Evolutionary conservation across 2,888 invertebrate species (phyloP), one percentile per base, ranked within the genome.

Genomic region (Apeira syringaria): DNA sequence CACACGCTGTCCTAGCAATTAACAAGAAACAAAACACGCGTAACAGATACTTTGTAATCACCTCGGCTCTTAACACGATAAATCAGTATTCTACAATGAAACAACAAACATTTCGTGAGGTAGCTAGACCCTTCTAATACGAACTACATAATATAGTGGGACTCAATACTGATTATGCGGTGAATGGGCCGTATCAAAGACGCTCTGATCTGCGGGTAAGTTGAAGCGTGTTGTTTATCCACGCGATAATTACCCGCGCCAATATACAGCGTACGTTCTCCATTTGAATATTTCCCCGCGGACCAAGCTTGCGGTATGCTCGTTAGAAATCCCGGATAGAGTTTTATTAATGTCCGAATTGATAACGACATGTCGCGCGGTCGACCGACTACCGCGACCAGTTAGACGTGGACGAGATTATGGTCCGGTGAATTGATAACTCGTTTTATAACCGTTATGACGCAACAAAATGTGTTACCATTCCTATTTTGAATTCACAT

Each of bases 281-380:
- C 58, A 48, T 51, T 74, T 69, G 67, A 78, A 80, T 77, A 78
- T 74, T 71, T 74, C 73, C 74, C 70, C 49, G 51, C 54, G 69
- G 68, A 52, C 59, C 18, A 79, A 78, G 69, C 82, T 80, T 68
- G 71, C 59, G 64, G 68, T 53, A 51, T 53, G 59, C 68, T 74
- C 64, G 69, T 73, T 75, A 73, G 63, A 74, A 72, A 64, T 59
- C 56, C 59, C 50, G 67, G 68, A 69, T 73, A 74, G 68, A 79
- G 74, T 82, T 80, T 80, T 83, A 80, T 77, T 79, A 78, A 80
- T 81, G 74, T 76, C 72, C 70, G 66, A 80, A 82, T 81, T 80
- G 69, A 80, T 81, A 81, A 81, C 74, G 78, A 80, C 74, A 72
- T 79, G 74, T 73, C 67, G 64, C 60, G 57, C 58, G 63, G 65